Percentiles rank a stretch among this genome's conserved stretches.
Conservation (phyloP, 2,888 invertebrate species). For the Lamproptera curius region DNA sequence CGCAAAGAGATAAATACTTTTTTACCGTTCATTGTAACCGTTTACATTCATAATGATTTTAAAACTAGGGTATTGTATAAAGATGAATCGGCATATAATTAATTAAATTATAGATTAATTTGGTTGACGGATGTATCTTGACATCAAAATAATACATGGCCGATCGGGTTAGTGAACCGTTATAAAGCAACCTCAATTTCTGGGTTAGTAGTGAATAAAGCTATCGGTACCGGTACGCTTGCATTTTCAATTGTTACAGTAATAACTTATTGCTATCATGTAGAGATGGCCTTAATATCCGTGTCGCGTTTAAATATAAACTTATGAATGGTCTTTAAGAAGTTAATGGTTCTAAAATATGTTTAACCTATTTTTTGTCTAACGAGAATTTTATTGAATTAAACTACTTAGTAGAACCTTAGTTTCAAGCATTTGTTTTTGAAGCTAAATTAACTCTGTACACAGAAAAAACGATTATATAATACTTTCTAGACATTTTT, state of each 20-base stretch:
- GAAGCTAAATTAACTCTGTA: too few relatives aligned
- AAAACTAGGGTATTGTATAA: not conserved
- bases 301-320: conserved; percentile 4
- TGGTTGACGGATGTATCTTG: conserved; percentile 6
- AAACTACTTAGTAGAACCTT: too few relatives aligned
- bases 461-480: too few relatives aligned
- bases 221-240: not conserved
- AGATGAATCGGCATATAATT: not conserved
- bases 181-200: conserved; percentile 12
- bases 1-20: too few relatives aligned
- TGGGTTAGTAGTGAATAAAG: conserved; percentile 15
- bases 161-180: conserved; percentile 12
- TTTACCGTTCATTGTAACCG: too few relatives aligned
- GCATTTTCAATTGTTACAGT: conserved; percentile 6
- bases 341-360: too few relatives aligned
- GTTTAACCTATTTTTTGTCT: too few relatives aligned
- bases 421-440: too few relatives aligned
- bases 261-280: not conserved
- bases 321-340: too few relatives aligned
- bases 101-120: conserved; percentile 3
- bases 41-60: too few relatives aligned
- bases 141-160: conserved; percentile 10
- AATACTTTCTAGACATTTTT: too few relatives aligned
- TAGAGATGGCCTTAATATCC: not conserved
- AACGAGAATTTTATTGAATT: too few relatives aligned